Percentiles rank a stretch among this genome's conserved stretches.
phyloP scores from a whole-genome alignment of 1,140 invertebrate species.

The Ips typographus region DNA sequence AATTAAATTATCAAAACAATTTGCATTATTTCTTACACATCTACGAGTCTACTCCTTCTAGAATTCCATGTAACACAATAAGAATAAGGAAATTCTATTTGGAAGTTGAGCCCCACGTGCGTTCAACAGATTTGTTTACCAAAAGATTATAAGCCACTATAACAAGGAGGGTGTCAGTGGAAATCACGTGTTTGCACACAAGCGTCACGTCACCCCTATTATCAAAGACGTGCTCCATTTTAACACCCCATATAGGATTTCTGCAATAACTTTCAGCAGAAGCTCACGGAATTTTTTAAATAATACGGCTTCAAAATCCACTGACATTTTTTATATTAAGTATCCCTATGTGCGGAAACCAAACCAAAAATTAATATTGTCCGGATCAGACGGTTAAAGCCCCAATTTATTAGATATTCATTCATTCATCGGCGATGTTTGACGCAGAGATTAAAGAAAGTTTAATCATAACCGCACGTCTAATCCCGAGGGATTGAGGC shows the following conservation, averaged over 20 bases:
- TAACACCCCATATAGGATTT: conserved; percentile 8
- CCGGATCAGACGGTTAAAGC: conserved; percentile 16
- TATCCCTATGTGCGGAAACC: neutral
- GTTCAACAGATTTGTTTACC: conserved; percentile 33
- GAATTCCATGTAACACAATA: too few relatives aligned
- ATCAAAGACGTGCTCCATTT: conserved; percentile 7
- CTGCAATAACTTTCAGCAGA: too few relatives aligned
- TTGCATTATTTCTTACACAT: conserved; percentile 3
- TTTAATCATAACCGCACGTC: conserved; percentile 29
- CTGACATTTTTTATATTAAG: neutral
- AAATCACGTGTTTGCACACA: conserved; percentile 32
- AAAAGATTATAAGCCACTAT: conserved; percentile 19
- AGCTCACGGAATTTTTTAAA: neutral
- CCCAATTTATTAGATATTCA: conserved; percentile 29
- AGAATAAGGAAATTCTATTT: too few relatives aligned
- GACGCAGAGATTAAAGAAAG: conserved; percentile 26
- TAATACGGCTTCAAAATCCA: neutral
- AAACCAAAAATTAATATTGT: conserved; percentile 21
- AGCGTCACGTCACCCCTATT: conserved; percentile 15
- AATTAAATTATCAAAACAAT: conserved; percentile 35
- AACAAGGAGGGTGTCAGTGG: conserved; percentile 15
- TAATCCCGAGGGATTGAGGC: conserved; percentile 23
- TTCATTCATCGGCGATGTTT: conserved; percentile 28
- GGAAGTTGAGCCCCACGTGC: neutral
- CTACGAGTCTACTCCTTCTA: neutral